Evolutionary conservation across 2,113 vertebrate genomes (phyloP).

Genomic region (Leptobrachium leishanense): DNA sequence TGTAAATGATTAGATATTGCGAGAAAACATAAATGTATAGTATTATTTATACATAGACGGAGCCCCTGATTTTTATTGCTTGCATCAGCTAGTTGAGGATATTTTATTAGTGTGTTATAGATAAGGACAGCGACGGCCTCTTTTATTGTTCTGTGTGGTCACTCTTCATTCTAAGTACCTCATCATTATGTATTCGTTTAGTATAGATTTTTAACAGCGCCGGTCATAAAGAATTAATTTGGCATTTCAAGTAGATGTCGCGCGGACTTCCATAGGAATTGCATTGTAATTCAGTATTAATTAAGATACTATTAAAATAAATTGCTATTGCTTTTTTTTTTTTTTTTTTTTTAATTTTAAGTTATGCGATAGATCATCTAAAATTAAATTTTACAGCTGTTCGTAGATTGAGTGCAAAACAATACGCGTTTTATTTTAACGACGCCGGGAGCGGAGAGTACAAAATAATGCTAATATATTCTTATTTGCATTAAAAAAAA

Average conservation of each 20-base stretch:
- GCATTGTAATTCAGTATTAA: conserved; percentile 67
- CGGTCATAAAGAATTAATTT: conserved; percentile 78
- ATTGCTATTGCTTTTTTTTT: conserved; percentile 52
- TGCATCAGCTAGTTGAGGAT: conserved; percentile 54
- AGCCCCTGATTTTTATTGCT: conserved; percentile 48
- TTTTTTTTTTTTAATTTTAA: conserved; percentile 47
- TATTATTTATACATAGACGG: conserved; percentile 28
- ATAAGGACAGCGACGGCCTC: conserved; percentile 57
- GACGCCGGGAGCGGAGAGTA: not conserved
- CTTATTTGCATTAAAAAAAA: too few relatives aligned
- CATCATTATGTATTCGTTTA: conserved; percentile 76
- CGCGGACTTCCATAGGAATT: conserved; percentile 61
- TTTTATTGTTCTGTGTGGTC: conserved; percentile 66
- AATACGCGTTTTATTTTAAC: conserved; percentile 36
- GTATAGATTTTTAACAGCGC: conserved; percentile 65
- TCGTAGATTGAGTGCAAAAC: conserved; percentile 28
- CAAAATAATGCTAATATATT: not conserved
- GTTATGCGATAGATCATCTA: conserved; percentile 44
- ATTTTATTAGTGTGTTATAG: conserved; percentile 59
- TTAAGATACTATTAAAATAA: conserved; percentile 58
- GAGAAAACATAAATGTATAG: conserved; percentile 15
- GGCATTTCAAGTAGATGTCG: conserved; percentile 60
- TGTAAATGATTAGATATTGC: conserved; percentile 16
- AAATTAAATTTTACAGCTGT: conserved; percentile 47
- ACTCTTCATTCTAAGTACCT: conserved; percentile 71